Evolutionary conservation across 2,113 vertebrate species (phyloP).

Genomic region (Burhinus oedicnemus): DNA sequence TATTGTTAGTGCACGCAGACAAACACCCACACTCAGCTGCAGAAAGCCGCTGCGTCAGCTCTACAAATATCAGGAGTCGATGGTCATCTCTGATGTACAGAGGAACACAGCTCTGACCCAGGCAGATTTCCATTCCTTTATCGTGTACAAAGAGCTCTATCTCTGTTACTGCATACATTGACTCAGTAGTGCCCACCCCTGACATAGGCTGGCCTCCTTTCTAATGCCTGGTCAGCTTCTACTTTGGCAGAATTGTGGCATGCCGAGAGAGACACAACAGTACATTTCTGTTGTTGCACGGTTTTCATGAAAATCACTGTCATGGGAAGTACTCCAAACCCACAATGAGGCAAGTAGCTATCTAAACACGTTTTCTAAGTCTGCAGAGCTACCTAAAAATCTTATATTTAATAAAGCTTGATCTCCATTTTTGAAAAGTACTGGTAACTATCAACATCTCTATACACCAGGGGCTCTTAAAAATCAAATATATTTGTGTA

Average conservation of each 20-base stretch:
- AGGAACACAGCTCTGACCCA: neutral
- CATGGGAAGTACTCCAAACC: neutral
- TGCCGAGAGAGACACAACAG: neutral
- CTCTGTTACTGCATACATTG: neutral
- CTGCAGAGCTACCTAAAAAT: neutral
- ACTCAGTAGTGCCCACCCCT: too few species aligned
- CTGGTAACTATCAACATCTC: neutral
- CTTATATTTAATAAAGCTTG: neutral
- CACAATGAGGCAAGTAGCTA: neutral
- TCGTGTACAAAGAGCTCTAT: neutral
- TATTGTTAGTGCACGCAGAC: neutral
- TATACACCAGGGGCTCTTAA: neutral
- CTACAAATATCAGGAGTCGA: neutral
- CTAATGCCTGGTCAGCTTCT: accelerated
- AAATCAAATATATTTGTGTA: neutral
- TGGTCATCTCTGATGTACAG: neutral
- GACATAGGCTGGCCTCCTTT: neutral
- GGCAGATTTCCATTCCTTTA: neutral
- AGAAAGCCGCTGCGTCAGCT: accelerated
- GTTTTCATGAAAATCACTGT: neutral
- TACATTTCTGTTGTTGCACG: neutral
- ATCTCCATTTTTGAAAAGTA: neutral
- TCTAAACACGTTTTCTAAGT: neutral
- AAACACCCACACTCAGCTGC: too few species aligned
- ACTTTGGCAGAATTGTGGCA: neutral